A percentile compares a stretch with the other conserved stretches of the same genome.
These are phyloP conservation scores for Phrynocephalus guinanensis DNA, from an alignment of 2,797 vertebrate genomes.

Conservation along the genomic window DNA sequence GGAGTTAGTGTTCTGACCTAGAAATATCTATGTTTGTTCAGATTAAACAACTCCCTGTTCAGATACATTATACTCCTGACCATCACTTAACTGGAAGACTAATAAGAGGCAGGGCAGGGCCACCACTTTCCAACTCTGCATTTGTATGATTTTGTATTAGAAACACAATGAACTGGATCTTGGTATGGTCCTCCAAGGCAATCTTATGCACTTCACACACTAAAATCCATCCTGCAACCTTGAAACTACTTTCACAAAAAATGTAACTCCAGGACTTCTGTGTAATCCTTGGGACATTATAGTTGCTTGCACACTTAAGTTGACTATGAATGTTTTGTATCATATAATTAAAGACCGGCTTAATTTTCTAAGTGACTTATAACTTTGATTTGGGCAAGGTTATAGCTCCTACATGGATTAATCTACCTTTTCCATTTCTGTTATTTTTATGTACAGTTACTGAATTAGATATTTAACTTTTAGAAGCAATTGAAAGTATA, in stretches of 20 bases:
- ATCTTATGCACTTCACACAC: neutral
- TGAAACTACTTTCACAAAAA: conserved; percentile 7
- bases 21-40: neutral
- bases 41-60: conserved; percentile 11
- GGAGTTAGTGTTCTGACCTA: neutral
- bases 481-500: neutral
- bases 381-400: conserved; percentile 11
- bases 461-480: conserved; percentile 5
- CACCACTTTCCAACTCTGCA: too few species aligned
- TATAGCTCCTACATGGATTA: neutral
- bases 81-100: neutral
- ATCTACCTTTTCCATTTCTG: neutral
- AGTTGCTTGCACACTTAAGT: conserved; percentile 11
- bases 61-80: neutral
- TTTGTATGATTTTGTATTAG: neutral
- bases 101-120: neutral
- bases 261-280: neutral
- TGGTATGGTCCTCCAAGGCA: neutral
- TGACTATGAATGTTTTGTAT: conserved; percentile 35
- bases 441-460: neutral
- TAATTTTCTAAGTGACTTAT: conserved; percentile 28
- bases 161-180: neutral
- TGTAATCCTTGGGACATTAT: conserved; percentile 12
- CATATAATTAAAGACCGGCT: conserved; percentile 11
- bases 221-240: neutral